These are phyloP conservation scores for Mormyrus lacerda DNA, from an alignment of 2,113 vertebrate genomes.

Conservation along the genomic window DNA sequence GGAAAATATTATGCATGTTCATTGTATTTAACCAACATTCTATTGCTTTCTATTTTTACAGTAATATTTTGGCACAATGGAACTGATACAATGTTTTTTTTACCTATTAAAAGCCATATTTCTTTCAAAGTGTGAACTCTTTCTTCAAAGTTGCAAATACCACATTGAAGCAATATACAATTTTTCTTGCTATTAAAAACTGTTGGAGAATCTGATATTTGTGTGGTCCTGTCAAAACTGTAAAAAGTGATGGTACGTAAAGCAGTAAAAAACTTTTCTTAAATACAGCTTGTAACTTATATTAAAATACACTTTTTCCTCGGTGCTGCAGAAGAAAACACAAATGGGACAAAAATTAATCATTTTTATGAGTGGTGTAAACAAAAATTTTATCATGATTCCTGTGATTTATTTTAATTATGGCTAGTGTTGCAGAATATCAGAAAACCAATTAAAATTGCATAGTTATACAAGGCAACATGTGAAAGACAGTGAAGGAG, in stretches of 20 bases:
- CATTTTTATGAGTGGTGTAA: not conserved
- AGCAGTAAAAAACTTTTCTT: not conserved
- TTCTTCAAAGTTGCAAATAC: conserved; percentile 24
- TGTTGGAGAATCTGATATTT: not conserved
- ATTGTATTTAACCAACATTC: conserved; percentile 15
- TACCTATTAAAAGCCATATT: conserved; percentile 31
- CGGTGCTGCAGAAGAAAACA: not conserved
- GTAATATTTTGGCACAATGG: conserved; percentile 53
- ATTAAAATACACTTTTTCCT: not conserved
- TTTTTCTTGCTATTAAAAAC: not conserved
- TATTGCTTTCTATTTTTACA: conserved; percentile 47
- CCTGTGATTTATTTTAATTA: not conserved
- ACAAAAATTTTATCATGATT: not conserved
- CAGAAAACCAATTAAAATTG: not conserved
- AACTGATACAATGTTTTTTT: conserved; percentile 36
- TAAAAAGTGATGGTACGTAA: not conserved
- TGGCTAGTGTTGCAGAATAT: not conserved
- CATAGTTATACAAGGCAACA: not conserved
- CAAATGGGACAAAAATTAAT: not conserved
- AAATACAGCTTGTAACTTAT: not conserved
- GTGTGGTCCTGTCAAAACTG: not conserved
- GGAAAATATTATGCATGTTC: conserved; percentile 11
- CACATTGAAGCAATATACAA: conserved; percentile 17
- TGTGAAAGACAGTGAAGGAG: not conserved
- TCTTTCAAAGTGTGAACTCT: conserved; percentile 15